These are phyloP conservation scores for Myotis brandtii DNA, from an alignment of 2,113 vertebrate genomes.

Conservation along the genomic window DNA sequence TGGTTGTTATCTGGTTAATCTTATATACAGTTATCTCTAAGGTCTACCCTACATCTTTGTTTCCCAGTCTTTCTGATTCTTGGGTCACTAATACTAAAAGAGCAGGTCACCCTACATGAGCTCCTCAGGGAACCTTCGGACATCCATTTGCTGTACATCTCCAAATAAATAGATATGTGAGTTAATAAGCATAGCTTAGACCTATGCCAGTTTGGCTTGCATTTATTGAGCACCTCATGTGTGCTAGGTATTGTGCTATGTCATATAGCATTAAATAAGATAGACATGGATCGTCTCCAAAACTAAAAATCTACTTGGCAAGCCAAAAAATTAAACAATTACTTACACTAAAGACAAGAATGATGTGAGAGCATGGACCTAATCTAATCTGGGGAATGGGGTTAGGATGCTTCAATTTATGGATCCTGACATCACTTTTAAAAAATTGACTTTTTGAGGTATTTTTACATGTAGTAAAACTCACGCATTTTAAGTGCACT, in stretches of 20 bases:
- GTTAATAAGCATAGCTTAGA: neutral
- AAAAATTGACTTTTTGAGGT: neutral
- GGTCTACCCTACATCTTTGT: neutral
- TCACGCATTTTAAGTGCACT: neutral
- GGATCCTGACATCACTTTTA: neutral
- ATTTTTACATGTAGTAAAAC: slow-evolving; percentile 4
- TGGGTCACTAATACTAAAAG: neutral
- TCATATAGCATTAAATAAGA: neutral
- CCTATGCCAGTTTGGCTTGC: neutral
- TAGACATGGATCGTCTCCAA: neutral
- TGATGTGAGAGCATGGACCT: neutral
- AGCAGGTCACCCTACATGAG: neutral
- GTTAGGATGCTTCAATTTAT: neutral
- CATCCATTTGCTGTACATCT: neutral
- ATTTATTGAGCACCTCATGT: neutral
- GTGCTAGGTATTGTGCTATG: neutral
- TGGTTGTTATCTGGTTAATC: neutral
- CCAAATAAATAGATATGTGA: neutral
- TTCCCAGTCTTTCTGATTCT: neutral
- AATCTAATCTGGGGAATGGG: neutral
- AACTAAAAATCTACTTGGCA: neutral
- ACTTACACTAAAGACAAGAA: neutral
- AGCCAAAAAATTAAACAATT: neutral
- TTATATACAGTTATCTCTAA: neutral
- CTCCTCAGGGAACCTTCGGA: neutral